phyloP scores from a whole-genome alignment of 1,140 invertebrate species.

The Leptinotarsa undecemlineata region DNA sequence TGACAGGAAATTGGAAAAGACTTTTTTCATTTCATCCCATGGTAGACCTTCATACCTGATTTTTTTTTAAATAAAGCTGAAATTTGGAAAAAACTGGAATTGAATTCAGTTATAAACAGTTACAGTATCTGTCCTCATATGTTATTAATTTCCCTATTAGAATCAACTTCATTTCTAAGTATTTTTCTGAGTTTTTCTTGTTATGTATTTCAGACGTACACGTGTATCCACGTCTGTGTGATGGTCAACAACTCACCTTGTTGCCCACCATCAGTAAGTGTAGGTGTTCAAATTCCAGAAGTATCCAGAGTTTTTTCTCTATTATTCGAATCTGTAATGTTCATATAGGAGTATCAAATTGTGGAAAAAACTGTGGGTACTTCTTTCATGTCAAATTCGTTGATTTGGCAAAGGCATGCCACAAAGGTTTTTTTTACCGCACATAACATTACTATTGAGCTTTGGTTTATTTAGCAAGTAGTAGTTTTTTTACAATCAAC shows the following conservation, averaged over 20 bases:
- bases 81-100: too few species aligned
- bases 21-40: too few species aligned
- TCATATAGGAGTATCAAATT: neutral
- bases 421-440: too few species aligned
- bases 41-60: too few species aligned
- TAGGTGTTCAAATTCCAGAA: neutral
- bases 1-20: too few species aligned
- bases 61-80: too few species aligned
- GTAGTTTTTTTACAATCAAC: too few species aligned
- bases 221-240: conserved; percentile 85
- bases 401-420: too few species aligned
- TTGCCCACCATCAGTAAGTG: conserved; percentile 81
- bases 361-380: neutral
- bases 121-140: too few species aligned
- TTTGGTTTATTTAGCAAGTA: too few species aligned
- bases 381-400: neutral
- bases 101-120: too few species aligned
- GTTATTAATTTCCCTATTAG: neutral
- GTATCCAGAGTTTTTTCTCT: neutral
- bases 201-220: conserved; percentile 77
- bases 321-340: neutral
- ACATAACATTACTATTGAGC: too few species aligned
- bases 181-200: neutral
- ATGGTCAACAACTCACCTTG: conserved; percentile 78
- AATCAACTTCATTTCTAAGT: neutral